These are phyloP conservation scores for Tolypeutes matacus DNA, from an alignment of 2,797 vertebrate species.

Conservation along the genomic window DNA sequence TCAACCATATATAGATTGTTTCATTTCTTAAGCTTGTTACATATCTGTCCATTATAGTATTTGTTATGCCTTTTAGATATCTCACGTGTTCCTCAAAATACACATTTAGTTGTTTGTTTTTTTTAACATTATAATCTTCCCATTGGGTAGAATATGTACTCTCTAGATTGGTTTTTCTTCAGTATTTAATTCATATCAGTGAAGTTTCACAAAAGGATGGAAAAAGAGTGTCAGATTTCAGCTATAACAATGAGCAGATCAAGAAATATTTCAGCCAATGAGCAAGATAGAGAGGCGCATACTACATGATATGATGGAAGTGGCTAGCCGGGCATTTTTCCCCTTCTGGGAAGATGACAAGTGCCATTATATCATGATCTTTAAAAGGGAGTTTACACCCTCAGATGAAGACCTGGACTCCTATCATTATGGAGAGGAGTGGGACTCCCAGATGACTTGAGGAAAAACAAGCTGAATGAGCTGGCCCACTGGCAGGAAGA, in stretches of 20 bases:
- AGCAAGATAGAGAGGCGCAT: slow-evolving; percentile 97
- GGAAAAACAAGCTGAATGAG: slow-evolving; percentile 93
- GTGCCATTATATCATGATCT: slow-evolving; percentile 95
- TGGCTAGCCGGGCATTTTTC: slow-evolving; percentile 95
- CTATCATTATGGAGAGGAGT: slow-evolving; percentile 95
- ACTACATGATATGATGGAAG: slow-evolving; percentile 95
- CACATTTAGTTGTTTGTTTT: background rate
- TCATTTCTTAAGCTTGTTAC: background rate
- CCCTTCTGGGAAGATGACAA: slow-evolving; percentile 97
- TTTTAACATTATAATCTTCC: slow-evolving; percentile 22
- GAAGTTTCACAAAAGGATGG: slow-evolving; percentile 88
- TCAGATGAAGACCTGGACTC: slow-evolving; percentile 96
- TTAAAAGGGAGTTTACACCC: slow-evolving; percentile 97
- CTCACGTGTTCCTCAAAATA: background rate
- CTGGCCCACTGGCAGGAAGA: slow-evolving; percentile 89
- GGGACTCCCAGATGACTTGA: slow-evolving; percentile 93
- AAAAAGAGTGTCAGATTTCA: slow-evolving; percentile 95
- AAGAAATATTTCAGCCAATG: slow-evolving; percentile 95
- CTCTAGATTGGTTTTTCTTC: background rate
- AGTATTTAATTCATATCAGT: background rate
- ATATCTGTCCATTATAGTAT: background rate
- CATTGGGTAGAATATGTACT: background rate
- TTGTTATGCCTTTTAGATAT: background rate
- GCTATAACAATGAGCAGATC: slow-evolving; percentile 93
- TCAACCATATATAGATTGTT: background rate